Evolutionary conservation across 2,888 invertebrate species (phyloP).

Genomic region (Hylaea fasciaria): DNA sequence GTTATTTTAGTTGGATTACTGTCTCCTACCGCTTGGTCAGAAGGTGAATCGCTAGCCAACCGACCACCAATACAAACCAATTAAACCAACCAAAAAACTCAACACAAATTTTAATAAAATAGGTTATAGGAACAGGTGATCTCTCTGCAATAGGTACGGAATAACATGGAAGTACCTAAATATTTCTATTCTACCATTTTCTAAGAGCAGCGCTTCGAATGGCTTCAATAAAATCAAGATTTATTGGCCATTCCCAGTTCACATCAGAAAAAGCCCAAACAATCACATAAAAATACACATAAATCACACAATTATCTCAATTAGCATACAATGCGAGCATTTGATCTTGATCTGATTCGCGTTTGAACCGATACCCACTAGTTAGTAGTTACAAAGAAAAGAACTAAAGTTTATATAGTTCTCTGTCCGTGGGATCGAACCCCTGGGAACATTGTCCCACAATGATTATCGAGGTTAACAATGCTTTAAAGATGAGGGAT

Average conservation of each 20-base stretch:
- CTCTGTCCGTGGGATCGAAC: conserved; percentile 33
- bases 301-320: conserved; percentile 18
- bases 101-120: too few relatives aligned
- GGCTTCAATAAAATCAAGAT: not conserved
- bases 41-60: too few relatives aligned
- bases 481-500: conserved; percentile 25
- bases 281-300: not conserved
- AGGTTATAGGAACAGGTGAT: too few relatives aligned
- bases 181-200: too few relatives aligned
- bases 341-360: conserved; percentile 28
- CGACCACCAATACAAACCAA: too few relatives aligned
- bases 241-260: not conserved
- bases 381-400: too few relatives aligned
- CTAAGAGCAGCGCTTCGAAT: not conserved
- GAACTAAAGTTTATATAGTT: conserved; percentile 28
- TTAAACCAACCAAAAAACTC: too few relatives aligned
- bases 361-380: conserved; percentile 13
- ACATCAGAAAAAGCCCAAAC: conserved; percentile 12
- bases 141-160: too few relatives aligned
- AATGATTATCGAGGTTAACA: conserved; percentile 17
- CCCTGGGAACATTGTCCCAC: conserved; percentile 33
- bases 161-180: too few relatives aligned
- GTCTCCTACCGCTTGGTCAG: too few relatives aligned
- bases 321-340: conserved; percentile 22
- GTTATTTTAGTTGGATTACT: too few relatives aligned